Base-by-base conservation (phyloP, 1,140 invertebrate species). In the Hormaphis cornu region DNA sequence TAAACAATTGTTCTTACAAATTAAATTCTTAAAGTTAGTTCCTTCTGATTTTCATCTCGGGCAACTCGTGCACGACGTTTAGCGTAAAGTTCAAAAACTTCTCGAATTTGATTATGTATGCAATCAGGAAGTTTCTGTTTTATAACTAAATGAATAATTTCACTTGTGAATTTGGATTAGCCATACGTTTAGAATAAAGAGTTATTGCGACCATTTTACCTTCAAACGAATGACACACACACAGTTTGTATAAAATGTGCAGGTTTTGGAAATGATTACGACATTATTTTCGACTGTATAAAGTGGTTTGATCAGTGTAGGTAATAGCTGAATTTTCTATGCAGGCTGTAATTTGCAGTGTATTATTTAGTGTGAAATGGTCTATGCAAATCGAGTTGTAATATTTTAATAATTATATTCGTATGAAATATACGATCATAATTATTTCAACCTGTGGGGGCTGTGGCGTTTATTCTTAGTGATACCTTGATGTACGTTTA, bases 121-220 rank as follows among this genome's bases (percentile, higher is more conserved):
- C 58, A 66, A 50, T 66, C 44, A 20, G 42, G 28, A 66, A 50
- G 61, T 48, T 48, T 66, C 44, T 14, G 28, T 66, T 66, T 28
- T n/a, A 46, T 58, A 63, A 48, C 50, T 50, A 66, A 48, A 48
- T 66, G 42, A 66, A 66, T n/a, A n/a, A n/a, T 48, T 50, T 66
- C 26, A 35, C 28, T 48, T 37, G 40, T 66, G 35, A 46, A 46
- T 63, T 48, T 22, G 61, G 44, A 66, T 66, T 66, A 66, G 44
- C 20, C 6, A 3, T 35, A 9, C 26, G 20, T 28, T 5, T 18
- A 20, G 18, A 18, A 35, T 35, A 28, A 33, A 6, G 26, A 44
- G 44, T 50, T 22, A 30, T 46, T 9, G 12, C 44, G 18, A 66
- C 50, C 16, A 66, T 50, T 66, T 50, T 16, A 22, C 9, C 42